Percentiles rank a stretch among this genome's conserved stretches.
These are phyloP conservation scores for Trichonephila clavata DNA, from an alignment of 1,140 invertebrate species.

Conservation along the genomic window DNA sequence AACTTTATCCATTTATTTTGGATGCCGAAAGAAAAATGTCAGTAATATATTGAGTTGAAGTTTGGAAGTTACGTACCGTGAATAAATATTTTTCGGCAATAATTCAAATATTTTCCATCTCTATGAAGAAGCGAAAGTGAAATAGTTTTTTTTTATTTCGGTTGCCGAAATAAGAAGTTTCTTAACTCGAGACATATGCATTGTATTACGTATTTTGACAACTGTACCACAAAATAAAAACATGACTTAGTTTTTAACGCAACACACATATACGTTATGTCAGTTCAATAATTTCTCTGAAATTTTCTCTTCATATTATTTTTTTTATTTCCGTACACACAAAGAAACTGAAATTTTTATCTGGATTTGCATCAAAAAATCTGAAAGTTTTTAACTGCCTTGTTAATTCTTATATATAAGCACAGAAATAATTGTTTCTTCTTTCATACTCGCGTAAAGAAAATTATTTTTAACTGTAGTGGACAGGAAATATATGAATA, in stretches of 20 bases:
- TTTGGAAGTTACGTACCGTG: constrained; percentile 34
- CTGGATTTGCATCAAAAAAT: too few relatives aligned
- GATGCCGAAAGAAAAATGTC: constrained; percentile 44
- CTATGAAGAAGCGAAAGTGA: neutral
- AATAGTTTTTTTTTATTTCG: neutral
- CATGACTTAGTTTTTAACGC: neutral
- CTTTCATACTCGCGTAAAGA: too few relatives aligned
- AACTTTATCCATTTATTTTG: constrained; percentile 48
- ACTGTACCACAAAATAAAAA: neutral
- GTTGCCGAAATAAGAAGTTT: neutral
- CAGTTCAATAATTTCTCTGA: too few relatives aligned
- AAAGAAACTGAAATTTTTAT: too few relatives aligned
- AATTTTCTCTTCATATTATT: too few relatives aligned
- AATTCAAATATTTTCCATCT: constrained; percentile 58
- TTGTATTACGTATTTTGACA: neutral
- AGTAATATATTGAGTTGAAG: constrained; percentile 51
- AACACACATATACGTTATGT: too few relatives aligned
- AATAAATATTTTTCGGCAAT: constrained; percentile 21
- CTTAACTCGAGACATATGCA: neutral
- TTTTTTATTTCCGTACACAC: too few relatives aligned
- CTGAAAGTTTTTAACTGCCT: too few relatives aligned
- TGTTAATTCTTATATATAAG: too few relatives aligned
- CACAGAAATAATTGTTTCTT: too few relatives aligned
- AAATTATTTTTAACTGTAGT: too few relatives aligned
- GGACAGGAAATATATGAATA: too few relatives aligned